A percentile compares a stretch with the other conserved stretches of the same genome.
Conservation (phyloP, 2,797 vertebrate species). For the Chrosomus eos region DNA sequence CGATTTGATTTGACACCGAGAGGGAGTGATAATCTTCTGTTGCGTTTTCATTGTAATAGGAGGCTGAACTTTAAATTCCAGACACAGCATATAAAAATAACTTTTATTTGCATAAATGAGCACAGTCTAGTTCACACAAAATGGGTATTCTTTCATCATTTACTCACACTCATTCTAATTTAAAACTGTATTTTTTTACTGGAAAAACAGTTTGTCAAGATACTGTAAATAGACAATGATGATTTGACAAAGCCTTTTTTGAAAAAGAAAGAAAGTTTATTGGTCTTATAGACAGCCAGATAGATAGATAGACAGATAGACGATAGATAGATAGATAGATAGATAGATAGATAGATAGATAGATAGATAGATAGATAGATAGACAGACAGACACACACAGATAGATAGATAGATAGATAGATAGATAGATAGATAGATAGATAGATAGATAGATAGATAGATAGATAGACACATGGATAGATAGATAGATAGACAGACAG, state of each 20-base stretch:
- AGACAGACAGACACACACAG: too few relatives aligned
- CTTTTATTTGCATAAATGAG: not conserved
- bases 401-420: not conserved
- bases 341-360: too few relatives aligned
- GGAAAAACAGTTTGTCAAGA: not conserved
- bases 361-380: too few relatives aligned
- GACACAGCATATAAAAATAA: not conserved
- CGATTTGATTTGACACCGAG: conserved; percentile 10
- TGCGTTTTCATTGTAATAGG: not conserved
- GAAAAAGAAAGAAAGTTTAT: too few relatives aligned
- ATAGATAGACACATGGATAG: not conserved
- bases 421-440: not conserved
- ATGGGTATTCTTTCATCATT: not conserved
- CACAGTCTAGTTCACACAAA: too few relatives aligned
- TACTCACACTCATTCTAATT: not conserved
- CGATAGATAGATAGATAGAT: accelerated
- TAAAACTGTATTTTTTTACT: not conserved
- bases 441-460: accelerated
- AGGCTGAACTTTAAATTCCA: not conserved
- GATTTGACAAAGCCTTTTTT: too few relatives aligned
- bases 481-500: too few relatives aligned
- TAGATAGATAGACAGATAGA: accelerated
- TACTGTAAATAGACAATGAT: not conserved
- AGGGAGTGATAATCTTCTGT: not conserved
- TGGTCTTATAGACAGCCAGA: too few relatives aligned